A percentile compares a stretch with the other conserved stretches of the same genome.
Evolutionary conservation across 2,113 vertebrate species (phyloP).

Genomic region (Ciconia maguari): DNA sequence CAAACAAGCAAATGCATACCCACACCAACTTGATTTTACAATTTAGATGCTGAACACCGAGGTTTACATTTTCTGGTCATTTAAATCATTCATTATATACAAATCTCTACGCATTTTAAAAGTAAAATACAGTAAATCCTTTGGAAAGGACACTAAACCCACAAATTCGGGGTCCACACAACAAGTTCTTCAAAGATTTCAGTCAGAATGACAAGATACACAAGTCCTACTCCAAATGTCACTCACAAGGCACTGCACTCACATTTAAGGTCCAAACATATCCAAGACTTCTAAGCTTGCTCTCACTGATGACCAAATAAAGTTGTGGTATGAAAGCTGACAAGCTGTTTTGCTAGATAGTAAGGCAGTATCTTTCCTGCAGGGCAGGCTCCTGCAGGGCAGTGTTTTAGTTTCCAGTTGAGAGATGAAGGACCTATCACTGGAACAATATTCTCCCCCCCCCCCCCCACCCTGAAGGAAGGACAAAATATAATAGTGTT

Average conservation of each 20-base stretch:
- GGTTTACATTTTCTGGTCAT: background rate
- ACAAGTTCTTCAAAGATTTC: background rate
- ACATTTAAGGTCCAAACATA: background rate
- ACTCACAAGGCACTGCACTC: background rate
- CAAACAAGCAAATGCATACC: background rate
- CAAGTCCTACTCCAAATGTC: background rate
- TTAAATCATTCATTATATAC: background rate
- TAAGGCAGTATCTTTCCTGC: background rate
- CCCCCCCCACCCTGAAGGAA: background rate
- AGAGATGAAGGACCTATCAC: background rate
- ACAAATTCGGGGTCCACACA: fast-evolving
- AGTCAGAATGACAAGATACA: background rate
- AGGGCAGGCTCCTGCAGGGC: background rate
- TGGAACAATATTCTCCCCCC: background rate
- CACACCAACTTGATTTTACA: background rate
- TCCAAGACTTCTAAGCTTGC: background rate
- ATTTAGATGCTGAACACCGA: background rate
- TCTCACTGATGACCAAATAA: background rate
- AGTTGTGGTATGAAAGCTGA: background rate
- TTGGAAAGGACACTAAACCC: background rate
- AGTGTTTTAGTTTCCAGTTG: background rate
- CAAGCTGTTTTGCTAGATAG: background rate
- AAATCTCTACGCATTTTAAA: background rate
- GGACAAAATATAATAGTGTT: background rate
- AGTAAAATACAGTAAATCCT: background rate